Evolutionary conservation across 2,113 vertebrate species (phyloP), one percentile per base, ranked within the genome.

Genomic region (Bufo gargarizans): DNA sequence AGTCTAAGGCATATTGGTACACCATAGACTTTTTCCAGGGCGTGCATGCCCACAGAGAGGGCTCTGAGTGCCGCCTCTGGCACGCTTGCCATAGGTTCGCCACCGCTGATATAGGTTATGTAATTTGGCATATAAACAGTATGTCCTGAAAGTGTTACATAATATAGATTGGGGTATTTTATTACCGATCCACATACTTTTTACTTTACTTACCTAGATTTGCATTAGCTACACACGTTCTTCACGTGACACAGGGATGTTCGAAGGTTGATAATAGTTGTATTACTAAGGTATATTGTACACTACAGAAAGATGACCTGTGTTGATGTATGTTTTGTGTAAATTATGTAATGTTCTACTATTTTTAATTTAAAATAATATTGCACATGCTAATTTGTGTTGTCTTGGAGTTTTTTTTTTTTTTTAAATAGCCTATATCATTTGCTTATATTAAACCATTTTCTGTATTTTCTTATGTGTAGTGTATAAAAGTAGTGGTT

Each of bases 351-450:
- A 47, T 6, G 13, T 49, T 76, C 6, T 47, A 16, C 43, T 16
- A 76, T 76, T 76, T 76, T 76, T 50, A 9, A 76, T 50, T 76
- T 76, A 50, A 76, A 76, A 76, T 76, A 50, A 49, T 50, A 50
- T 9, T 47, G 11, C 17, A 76, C 72, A 50, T 49, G 6, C 17
- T 1, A 49, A 76, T 76, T 6, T 49, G 7, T 76, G 72, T 11
- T 3, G 6, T 76, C 14, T 17, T 72, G 22, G 71, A 9, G 2
- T 74, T 74, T 1, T 49, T 74, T 22, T 3, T 74, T 74, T 1
- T 49, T 74, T 22, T 3, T 17, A 76, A 50, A 43, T 14, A 45
- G 47, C 8, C 72, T 11, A 20, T 10, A 50, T 50, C 2, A 20
- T 20, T 50, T 76, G 3, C 0, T 20, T 7, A 47, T 74, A 47